Percentiles rank a stretch among this genome's conserved stretches.
phyloP scores from a whole-genome alignment of 1,140 invertebrate species.

The Parapsyche elsis region DNA sequence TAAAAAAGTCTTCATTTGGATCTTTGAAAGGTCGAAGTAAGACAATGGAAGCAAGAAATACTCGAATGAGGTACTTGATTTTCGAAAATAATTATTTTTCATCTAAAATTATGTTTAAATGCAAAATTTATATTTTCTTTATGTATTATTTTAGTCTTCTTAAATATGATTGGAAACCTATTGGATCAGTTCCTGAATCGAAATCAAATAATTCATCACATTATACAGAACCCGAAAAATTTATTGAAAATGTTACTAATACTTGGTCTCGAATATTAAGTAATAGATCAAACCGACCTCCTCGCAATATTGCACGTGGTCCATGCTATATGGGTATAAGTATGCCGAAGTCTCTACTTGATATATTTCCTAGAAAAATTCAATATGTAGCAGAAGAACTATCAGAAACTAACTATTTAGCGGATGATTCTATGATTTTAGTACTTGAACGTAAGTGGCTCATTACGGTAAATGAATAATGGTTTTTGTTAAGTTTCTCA shows the following conservation, averaged over 20 bases:
- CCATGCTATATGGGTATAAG: slow-evolving; percentile 81
- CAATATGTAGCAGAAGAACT: slow-evolving; percentile 26
- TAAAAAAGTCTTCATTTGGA: slow-evolving; percentile 44
- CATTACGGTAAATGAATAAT: background rate
- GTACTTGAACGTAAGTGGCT: slow-evolving; percentile 44
- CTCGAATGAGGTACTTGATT: slow-evolving; percentile 35
- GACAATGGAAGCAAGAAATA: slow-evolving; percentile 34
- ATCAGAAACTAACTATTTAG: slow-evolving; percentile 37
- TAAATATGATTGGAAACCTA: slow-evolving; percentile 66
- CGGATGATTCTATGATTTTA: slow-evolving; percentile 44
- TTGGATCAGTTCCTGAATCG: slow-evolving; percentile 51
- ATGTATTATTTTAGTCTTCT: slow-evolving; percentile 58
- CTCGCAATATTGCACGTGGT: slow-evolving; percentile 56
- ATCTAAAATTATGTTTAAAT: background rate
- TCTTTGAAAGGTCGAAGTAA: slow-evolving; percentile 50
- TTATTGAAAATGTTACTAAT: background rate
- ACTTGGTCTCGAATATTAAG: slow-evolving; percentile 4
- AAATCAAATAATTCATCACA: slow-evolving; percentile 23
- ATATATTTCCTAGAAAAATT: slow-evolving; percentile 73
- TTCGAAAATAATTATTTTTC: background rate
- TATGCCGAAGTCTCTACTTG: slow-evolving; percentile 75
- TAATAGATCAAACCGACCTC: slow-evolving; percentile 31
- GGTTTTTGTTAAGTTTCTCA: background rate
- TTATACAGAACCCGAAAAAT: slow-evolving; percentile 29
- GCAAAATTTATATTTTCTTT: background rate